phyloP scores from a whole-genome alignment of 2,888 invertebrate species.

The Euzophera pinguis region DNA sequence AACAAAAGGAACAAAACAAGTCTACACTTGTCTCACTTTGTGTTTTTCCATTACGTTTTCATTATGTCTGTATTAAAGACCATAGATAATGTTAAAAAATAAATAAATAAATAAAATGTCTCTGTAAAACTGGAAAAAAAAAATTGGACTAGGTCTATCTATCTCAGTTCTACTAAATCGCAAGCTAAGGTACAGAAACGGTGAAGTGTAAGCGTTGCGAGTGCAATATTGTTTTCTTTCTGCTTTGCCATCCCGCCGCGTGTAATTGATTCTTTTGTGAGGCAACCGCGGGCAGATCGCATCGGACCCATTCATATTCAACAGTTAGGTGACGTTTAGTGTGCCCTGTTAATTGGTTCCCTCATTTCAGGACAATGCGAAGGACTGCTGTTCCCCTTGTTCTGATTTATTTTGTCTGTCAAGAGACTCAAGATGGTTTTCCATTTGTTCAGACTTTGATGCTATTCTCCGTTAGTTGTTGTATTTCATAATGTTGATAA shows the following conservation, averaged over 20 bases:
- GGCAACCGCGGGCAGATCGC: conserved; percentile 62
- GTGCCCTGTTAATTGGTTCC: conserved; percentile 53
- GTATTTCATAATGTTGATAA: no score
- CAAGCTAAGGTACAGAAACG: conserved; percentile 51
- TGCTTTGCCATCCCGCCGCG: conserved; percentile 42
- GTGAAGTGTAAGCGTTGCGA: conserved; percentile 58
- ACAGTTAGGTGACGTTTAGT: conserved; percentile 51
- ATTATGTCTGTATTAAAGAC: no score
- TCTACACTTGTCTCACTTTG: no score
- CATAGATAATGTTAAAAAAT: no score
- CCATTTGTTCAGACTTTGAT: background rate
- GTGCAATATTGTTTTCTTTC: conserved; percentile 65
- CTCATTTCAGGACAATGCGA: conserved; percentile 41
- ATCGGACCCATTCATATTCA: conserved; percentile 55
- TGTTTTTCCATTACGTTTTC: no score
- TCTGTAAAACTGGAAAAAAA: background rate
- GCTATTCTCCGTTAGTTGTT: background rate
- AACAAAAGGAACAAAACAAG: no score
- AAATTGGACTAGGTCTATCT: conserved; percentile 28
- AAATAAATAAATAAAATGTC: no score
- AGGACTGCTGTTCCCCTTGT: conserved; percentile 11
- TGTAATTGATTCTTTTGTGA: conserved; percentile 75
- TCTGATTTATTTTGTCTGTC: conserved; percentile 2
- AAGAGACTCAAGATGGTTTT: background rate
- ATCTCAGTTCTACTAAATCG: conserved; percentile 24